Evolutionary conservation across 2,888 invertebrate species (phyloP).

Genomic region (Bhutanitis thaidina): DNA sequence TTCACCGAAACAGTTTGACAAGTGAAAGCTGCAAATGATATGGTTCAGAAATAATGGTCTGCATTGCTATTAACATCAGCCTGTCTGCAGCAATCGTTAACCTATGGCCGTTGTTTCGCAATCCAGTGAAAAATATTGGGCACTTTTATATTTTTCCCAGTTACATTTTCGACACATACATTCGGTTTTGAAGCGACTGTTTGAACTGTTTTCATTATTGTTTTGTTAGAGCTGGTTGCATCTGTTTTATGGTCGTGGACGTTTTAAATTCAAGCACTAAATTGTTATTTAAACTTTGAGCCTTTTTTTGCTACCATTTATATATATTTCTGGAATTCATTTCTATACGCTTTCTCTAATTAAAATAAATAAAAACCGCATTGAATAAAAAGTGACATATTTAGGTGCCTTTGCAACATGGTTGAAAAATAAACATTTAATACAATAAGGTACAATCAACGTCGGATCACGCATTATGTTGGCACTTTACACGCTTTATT

Average conservation of each 20-base stretch:
- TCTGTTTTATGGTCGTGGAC: neutral
- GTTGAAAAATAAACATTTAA: no score
- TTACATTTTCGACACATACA: conserved; percentile 12
- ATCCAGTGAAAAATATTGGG: conserved; percentile 13
- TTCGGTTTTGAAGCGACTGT: conserved; percentile 8
- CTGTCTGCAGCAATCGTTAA: conserved; percentile 15
- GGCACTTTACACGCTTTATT: no score
- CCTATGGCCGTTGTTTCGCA: conserved; percentile 14
- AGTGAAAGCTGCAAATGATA: conserved; percentile 3
- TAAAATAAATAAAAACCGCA: no score
- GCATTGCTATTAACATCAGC: conserved; percentile 11
- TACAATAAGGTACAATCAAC: no score
- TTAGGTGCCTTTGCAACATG: no score
- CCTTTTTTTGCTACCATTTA: neutral
- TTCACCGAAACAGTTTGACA: neutral
- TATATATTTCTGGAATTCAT: no score
- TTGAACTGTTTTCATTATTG: conserved; percentile 6
- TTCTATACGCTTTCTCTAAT: no score
- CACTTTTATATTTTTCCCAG: conserved; percentile 1
- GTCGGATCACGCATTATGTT: no score
- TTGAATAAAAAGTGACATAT: no score
- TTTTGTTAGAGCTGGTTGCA: neutral
- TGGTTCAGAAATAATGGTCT: conserved; percentile 12
- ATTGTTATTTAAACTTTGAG: conserved; percentile 4
- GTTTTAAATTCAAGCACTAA: conserved; percentile 4